Percentiles rank a stretch among this genome's conserved stretches.
Conservation (phyloP, 2,888 invertebrate species). For the Dusona sp. region DNA sequence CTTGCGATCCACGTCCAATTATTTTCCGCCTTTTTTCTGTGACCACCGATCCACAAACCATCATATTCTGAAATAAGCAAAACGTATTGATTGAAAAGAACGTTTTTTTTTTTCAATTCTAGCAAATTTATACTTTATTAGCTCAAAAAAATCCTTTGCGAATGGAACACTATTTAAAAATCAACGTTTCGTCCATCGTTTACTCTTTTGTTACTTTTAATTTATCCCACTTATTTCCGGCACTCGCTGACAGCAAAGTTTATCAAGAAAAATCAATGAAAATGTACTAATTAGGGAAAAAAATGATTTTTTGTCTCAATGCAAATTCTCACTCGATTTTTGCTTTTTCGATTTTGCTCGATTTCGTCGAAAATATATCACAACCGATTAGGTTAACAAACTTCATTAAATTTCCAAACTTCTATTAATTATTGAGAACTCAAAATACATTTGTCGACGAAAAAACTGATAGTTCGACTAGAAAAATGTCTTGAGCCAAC, state of each 20-base stretch:
- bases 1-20: conserved; percentile 68
- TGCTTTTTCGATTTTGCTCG: too few relatives aligned
- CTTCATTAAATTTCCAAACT: not conserved
- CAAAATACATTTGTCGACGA: not conserved
- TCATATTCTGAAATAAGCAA: conserved; percentile 67
- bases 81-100: not conserved
- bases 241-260: too few relatives aligned
- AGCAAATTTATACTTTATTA: not conserved
- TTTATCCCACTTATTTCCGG: too few relatives aligned
- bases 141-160: not conserved
- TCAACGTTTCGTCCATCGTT: not conserved
- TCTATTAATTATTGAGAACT: not conserved
- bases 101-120: not conserved
- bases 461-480: not conserved
- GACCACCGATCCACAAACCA: conserved; percentile 71
- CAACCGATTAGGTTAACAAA: not conserved
- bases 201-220: too few relatives aligned
- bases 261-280: not conserved
- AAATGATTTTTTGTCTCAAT: too few relatives aligned
- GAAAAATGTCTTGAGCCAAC: not conserved
- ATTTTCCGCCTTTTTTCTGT: conserved; percentile 41
- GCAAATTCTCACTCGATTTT: too few relatives aligned
- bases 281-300: not conserved
- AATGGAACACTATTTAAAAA: not conserved
- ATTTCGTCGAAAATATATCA: not conserved